phyloP scores from a whole-genome alignment of 2,797 vertebrate genomes.

The Hippocampus kuda region DNA sequence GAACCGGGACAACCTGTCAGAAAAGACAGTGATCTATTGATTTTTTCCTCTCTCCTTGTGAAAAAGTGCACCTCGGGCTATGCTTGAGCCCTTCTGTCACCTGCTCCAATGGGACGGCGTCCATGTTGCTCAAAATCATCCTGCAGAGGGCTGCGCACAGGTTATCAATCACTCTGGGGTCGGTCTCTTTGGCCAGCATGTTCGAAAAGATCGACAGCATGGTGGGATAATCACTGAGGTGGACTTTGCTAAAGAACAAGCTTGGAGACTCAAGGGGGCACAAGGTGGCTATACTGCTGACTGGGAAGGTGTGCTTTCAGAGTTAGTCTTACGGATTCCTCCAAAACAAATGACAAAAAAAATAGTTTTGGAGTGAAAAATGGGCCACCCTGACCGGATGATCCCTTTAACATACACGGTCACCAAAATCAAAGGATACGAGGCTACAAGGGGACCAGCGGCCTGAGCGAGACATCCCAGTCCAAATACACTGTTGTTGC shows the following conservation, averaged over 20 bases:
- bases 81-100: constrained; percentile 34
- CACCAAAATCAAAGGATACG: constrained; percentile 71
- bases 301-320: too few relatives aligned
- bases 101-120: constrained; percentile 74
- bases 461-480: constrained; percentile 78
- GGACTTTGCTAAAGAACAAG: constrained; percentile 46
- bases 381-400: too few relatives aligned
- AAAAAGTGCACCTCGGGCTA: neutral
- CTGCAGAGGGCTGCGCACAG: constrained; percentile 82
- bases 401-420: too few relatives aligned
- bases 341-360: neutral
- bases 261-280: too few relatives aligned
- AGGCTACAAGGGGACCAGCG: constrained; percentile 62
- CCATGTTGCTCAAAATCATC: constrained; percentile 72
- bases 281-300: too few relatives aligned
- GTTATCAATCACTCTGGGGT: constrained; percentile 77
- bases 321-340: too few relatives aligned
- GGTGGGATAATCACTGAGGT: constrained; percentile 74
- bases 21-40: constrained; percentile 4
- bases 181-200: constrained; percentile 70
- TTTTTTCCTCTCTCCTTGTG: neutral
- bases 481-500: constrained; percentile 81
- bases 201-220: constrained; percentile 78
- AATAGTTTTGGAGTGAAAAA: too few relatives aligned
- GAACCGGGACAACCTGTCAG: constrained; percentile 73